These are phyloP conservation scores for Rostratula benghalensis DNA, from an alignment of 2,113 vertebrate genomes.

Conservation along the genomic window DNA sequence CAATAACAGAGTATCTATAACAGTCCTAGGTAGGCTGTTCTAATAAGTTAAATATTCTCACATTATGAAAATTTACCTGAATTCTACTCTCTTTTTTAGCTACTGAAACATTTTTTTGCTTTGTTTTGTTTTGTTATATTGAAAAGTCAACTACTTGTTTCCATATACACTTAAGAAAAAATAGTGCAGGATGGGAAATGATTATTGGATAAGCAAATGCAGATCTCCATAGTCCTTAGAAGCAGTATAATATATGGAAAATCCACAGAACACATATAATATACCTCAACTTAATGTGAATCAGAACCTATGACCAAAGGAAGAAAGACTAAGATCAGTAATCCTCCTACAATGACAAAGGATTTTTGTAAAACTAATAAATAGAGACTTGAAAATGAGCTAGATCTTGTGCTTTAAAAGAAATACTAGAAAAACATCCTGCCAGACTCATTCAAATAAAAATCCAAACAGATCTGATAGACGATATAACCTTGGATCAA, in stretches of 20 bases:
- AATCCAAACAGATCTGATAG: neutral
- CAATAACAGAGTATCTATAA: neutral
- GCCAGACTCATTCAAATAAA: neutral
- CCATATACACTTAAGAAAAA: neutral
- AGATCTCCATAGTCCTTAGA: neutral
- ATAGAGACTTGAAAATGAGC: neutral
- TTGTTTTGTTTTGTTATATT: neutral
- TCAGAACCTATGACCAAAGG: neutral
- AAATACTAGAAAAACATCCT: neutral
- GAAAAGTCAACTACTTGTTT: neutral
- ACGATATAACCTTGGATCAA: neutral
- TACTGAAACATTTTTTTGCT: neutral
- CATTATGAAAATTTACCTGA: neutral
- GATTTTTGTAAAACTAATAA: neutral
- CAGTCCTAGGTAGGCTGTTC: neutral
- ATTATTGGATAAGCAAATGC: neutral
- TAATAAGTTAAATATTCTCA: neutral
- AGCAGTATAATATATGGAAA: neutral
- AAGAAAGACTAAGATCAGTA: neutral
- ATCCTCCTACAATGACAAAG: neutral
- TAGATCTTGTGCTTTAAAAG: neutral
- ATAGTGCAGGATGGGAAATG: neutral
- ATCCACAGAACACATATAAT: neutral
- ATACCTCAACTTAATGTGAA: neutral
- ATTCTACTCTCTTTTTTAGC: neutral